phyloP scores from a whole-genome alignment of 2,113 vertebrate species.

The Bubo blakistoni region DNA sequence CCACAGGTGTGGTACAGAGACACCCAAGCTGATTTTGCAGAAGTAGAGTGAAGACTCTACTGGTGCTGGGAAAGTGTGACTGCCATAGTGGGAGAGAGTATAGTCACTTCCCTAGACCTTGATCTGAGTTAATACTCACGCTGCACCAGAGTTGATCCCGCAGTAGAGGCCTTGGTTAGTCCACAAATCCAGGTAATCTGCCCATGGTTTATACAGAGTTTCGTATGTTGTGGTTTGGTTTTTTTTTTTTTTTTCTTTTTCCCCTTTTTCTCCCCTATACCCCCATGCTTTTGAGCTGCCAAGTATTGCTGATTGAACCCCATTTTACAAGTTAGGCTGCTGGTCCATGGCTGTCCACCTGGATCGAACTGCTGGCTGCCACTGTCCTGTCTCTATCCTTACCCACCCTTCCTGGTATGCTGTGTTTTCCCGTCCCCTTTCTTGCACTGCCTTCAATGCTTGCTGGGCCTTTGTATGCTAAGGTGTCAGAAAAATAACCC shows the following conservation, averaged over 20 bases:
- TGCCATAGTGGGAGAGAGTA: neutral
- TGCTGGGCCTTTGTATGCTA: neutral
- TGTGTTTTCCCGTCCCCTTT: neutral
- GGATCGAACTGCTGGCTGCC: neutral
- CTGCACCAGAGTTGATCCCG: neutral
- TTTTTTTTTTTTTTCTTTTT: too few species aligned
- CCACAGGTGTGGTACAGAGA: neutral
- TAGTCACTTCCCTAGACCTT: neutral
- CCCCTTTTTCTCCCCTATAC: fast-evolving
- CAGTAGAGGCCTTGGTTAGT: neutral
- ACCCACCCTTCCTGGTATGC: neutral
- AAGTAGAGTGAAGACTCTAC: neutral
- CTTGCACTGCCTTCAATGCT: neutral
- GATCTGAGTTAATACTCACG: neutral
- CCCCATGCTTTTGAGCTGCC: neutral
- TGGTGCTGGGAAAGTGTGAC: neutral
- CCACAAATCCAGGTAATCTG: neutral
- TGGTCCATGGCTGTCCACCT: neutral
- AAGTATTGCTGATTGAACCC: neutral
- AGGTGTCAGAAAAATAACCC: neutral
- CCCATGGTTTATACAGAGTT: neutral
- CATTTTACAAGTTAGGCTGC: neutral
- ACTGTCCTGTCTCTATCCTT: neutral
- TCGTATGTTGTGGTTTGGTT: neutral
- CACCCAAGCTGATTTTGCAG: neutral